These are phyloP conservation scores for Frankliniella fusca DNA, from an alignment of 2,888 invertebrate species.

Conservation along the genomic window DNA sequence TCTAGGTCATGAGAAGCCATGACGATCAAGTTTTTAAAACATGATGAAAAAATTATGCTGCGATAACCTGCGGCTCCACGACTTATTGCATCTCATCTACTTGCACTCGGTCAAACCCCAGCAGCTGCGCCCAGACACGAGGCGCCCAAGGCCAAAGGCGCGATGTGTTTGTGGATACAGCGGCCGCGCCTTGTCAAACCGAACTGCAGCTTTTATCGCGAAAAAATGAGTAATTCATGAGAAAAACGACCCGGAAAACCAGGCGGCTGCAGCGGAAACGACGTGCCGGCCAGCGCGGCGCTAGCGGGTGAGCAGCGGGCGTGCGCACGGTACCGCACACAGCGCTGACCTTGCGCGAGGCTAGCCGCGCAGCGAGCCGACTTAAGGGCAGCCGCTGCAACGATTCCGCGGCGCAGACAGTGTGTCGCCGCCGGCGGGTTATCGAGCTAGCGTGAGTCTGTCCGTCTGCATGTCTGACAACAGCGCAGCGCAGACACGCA, in stretches of 20 bases:
- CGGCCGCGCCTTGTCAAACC: not conserved
- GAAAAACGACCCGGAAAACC: no score
- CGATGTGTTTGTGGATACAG: not conserved
- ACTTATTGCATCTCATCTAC: no score
- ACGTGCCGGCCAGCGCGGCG: no score
- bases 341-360: not conserved
- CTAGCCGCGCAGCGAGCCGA: not conserved
- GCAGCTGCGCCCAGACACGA: no score
- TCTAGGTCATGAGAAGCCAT: no score
- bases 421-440: no score
- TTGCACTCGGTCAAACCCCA: no score
- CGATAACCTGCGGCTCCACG: no score
- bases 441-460: not conserved
- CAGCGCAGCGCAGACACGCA: not conserved
- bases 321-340: conserved; percentile 4
- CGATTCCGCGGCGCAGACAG: not conserved
- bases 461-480: not conserved
- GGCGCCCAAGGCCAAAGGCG: not conserved
- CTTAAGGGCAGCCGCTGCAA: not conserved
- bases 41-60: no score
- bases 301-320: not conserved
- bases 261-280: no score
- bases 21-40: no score
- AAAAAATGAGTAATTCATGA: conserved; percentile 24
- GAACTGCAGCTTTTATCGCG: not conserved